Conservation (phyloP, 2,888 invertebrate genomes). For the Strigamia crassipes region DNA sequence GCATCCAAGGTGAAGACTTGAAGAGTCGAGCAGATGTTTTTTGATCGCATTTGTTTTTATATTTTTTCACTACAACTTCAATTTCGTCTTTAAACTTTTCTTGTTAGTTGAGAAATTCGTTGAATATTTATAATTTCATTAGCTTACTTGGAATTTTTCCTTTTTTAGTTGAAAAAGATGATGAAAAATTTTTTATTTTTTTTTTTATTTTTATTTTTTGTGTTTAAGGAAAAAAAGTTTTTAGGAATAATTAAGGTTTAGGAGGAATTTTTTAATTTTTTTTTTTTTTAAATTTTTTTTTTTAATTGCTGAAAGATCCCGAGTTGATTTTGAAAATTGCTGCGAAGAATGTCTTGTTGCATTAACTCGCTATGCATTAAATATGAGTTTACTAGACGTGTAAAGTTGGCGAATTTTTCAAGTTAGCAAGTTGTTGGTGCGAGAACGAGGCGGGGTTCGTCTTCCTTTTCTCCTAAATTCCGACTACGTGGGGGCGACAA, state of each 20-base stretch:
- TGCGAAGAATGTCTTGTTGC: neutral
- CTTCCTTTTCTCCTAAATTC: neutral
- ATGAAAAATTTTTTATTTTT: neutral
- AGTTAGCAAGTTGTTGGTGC: neutral
- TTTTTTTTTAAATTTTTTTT: neutral
- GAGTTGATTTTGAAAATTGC: neutral
- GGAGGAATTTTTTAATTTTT: neutral
- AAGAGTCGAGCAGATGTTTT: neutral
- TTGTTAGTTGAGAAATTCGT: neutral
- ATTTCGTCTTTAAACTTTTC: neutral
- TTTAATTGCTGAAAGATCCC: neutral
- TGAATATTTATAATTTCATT: slow-evolving; percentile 15
- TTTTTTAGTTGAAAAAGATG: neutral
- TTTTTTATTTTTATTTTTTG: neutral
- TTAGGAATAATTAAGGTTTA: neutral
- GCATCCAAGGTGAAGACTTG: neutral
- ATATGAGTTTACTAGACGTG: slow-evolving; percentile 6
- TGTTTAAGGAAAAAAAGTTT: neutral
- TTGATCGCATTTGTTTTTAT: neutral
- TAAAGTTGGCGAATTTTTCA: slow-evolving; percentile 6
- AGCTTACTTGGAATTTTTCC: neutral
- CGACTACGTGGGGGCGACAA: neutral
- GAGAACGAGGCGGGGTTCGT: neutral
- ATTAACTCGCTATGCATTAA: slow-evolving; percentile 19
- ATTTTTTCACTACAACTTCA: neutral